Percentiles rank a stretch among this genome's conserved stretches.
Conservation (phyloP, 1,140 invertebrate species). For the Onthophagus taurus region DNA sequence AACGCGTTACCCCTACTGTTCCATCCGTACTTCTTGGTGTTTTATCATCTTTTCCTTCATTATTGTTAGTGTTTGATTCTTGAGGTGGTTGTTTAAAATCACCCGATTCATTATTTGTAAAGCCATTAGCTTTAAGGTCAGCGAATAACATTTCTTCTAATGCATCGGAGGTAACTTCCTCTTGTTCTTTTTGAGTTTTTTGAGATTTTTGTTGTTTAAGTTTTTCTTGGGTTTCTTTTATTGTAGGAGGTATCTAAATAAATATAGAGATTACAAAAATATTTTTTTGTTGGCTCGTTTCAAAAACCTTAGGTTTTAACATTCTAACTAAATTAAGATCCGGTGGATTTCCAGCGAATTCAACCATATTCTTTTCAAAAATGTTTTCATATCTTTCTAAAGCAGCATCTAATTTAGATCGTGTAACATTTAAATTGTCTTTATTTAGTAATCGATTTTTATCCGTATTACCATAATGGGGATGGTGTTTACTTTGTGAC, state of each 20-base stretch:
- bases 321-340: slow-evolving; percentile 4
- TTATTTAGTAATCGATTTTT: neutral
- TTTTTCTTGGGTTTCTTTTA: slow-evolving; percentile 16
- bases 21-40: neutral
- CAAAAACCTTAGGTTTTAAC: slow-evolving; percentile 6
- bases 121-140: slow-evolving; percentile 15
- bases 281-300: too few relatives aligned
- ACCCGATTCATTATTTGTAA: neutral
- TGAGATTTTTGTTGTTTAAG: neutral
- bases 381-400: slow-evolving; percentile 18
- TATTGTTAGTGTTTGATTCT: neutral
- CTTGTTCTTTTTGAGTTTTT: slow-evolving; percentile 11
- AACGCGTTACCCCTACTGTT: neutral
- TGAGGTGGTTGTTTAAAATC: slow-evolving; percentile 1
- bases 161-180: slow-evolving; percentile 18
- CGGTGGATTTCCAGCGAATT: neutral
- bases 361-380: slow-evolving; percentile 8
- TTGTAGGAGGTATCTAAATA: slow-evolving; percentile 13
- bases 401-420: slow-evolving; percentile 15
- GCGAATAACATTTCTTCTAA: slow-evolving; percentile 17
- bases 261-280: slow-evolving; percentile 3
- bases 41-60: neutral
- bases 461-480: neutral
- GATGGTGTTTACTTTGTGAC: neutral
- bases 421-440: slow-evolving; percentile 6